These are phyloP conservation scores for Enteromius mattozi DNA, from an alignment of 2,797 vertebrate species.

Conservation along the genomic window DNA sequence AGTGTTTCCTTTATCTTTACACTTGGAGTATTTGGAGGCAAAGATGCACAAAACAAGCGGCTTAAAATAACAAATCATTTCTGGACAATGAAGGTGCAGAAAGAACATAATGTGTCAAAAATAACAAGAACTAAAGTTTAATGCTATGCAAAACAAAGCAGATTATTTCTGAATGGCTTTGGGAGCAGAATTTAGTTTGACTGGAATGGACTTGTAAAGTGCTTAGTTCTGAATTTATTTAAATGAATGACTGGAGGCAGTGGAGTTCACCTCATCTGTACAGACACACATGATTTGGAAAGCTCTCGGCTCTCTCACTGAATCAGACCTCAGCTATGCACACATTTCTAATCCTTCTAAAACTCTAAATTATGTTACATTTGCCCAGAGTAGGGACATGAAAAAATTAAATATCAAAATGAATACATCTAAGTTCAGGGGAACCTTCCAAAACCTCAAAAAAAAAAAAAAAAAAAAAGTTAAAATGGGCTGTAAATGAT, in stretches of 20 bases:
- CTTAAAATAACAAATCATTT: constrained; percentile 42
- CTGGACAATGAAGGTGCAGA: constrained; percentile 3
- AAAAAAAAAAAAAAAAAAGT: no score
- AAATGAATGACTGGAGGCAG: constrained; percentile 39
- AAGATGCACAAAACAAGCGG: constrained; percentile 10
- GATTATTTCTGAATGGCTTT: constrained; percentile 26
- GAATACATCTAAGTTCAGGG: neutral
- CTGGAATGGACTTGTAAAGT: constrained; percentile 42
- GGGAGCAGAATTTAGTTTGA: constrained; percentile 22
- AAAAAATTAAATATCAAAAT: neutral
- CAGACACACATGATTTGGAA: constrained; percentile 1
- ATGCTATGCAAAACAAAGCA: constrained; percentile 31
- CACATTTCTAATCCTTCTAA: neutral
- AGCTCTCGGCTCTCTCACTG: neutral
- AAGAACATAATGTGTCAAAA: constrained; percentile 40
- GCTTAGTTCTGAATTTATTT: constrained; percentile 45
- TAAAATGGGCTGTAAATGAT: no score
- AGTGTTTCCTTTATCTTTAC: constrained; percentile 15
- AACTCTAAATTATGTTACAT: neutral
- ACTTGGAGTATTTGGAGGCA: neutral
- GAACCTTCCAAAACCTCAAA: neutral
- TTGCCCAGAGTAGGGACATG: no score
- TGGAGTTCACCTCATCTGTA: constrained; percentile 15
- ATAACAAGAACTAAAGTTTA: constrained; percentile 44
- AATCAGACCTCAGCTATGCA: constrained; percentile 4